A percentile compares a stretch with the other conserved stretches of the same genome.
Conservation (phyloP, 1,140 invertebrate species). For the Drosophila guanche region DNA sequence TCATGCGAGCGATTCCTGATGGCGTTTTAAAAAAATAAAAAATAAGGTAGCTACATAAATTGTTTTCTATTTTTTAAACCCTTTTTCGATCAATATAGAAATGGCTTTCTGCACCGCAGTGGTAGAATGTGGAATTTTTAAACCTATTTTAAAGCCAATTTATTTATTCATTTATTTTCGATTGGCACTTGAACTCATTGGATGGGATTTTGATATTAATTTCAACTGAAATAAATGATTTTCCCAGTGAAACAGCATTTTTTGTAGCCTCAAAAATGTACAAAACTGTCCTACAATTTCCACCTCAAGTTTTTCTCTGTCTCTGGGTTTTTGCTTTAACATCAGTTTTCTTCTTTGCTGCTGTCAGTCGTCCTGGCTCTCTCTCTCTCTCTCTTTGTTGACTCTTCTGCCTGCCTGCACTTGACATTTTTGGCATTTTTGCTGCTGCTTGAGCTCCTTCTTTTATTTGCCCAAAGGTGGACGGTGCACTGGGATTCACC, state of each 20-base stretch:
- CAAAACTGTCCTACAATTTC: slow-evolving; percentile 29
- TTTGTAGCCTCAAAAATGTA: slow-evolving; percentile 3
- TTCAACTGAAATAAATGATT: background rate
- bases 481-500: slow-evolving; percentile 6
- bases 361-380: slow-evolving; percentile 8
- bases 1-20: slow-evolving; percentile 3
- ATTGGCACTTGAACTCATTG: too few species aligned
- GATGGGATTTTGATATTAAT: background rate
- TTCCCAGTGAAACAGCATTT: background rate
- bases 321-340: background rate
- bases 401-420: slow-evolving; percentile 29
- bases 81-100: background rate
- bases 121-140: too few species aligned
- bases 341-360: background rate
- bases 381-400: slow-evolving; percentile 7
- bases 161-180: too few species aligned
- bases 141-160: too few species aligned
- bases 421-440: slow-evolving; percentile 39
- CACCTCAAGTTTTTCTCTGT: background rate
- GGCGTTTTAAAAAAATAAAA: slow-evolving; percentile 10
- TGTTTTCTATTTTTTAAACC: slow-evolving; percentile 6
- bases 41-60: slow-evolving; percentile 28
- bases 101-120: slow-evolving; percentile 5
- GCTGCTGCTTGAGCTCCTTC: background rate
- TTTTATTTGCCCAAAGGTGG: background rate